Conservation (phyloP, 2,888 invertebrate genomes). For the Netelia virgata region DNA sequence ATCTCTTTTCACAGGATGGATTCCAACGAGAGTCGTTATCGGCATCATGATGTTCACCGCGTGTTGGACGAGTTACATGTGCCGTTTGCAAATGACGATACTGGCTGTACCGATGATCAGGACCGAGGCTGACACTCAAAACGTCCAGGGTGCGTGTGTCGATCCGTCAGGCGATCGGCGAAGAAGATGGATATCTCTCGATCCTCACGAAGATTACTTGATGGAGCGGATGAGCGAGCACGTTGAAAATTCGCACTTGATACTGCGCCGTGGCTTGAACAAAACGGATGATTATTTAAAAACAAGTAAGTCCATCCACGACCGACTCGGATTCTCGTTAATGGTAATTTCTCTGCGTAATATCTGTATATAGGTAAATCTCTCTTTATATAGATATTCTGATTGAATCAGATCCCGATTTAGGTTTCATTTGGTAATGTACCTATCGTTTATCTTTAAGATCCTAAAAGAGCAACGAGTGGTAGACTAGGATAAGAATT, state of each 20-base stretch:
- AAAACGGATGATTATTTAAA: conserved; percentile 10
- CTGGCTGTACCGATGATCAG: conserved; percentile 80
- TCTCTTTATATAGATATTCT: too few relatives aligned
- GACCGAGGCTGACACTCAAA: conserved; percentile 44
- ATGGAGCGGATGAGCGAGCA: conserved; percentile 7
- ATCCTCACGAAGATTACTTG: conserved; percentile 42
- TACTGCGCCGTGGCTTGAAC: conserved; percentile 21
- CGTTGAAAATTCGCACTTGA: conserved; percentile 7
- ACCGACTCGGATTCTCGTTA: not conserved
- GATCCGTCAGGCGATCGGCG: not conserved
- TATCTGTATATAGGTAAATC: too few relatives aligned
- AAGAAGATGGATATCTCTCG: conserved; percentile 31
- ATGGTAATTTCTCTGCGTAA: too few relatives aligned
- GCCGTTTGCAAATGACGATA: conserved; percentile 91
- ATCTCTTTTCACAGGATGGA: conserved; percentile 81
- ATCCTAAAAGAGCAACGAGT: too few relatives aligned
- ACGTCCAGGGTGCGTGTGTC: conserved; percentile 63
- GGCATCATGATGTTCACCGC: conserved; percentile 91
- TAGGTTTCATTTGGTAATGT: too few relatives aligned
- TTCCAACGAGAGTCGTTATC: conserved; percentile 86
- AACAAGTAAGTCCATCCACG: not conserved
- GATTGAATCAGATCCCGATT: too few relatives aligned
- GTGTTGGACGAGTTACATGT: conserved; percentile 91
- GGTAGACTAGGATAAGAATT: too few relatives aligned
- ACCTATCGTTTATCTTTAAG: too few relatives aligned